phyloP scores from a whole-genome alignment of 53 echinoderm and acorn worm genomes.

The Luidia sarsii region DNA sequence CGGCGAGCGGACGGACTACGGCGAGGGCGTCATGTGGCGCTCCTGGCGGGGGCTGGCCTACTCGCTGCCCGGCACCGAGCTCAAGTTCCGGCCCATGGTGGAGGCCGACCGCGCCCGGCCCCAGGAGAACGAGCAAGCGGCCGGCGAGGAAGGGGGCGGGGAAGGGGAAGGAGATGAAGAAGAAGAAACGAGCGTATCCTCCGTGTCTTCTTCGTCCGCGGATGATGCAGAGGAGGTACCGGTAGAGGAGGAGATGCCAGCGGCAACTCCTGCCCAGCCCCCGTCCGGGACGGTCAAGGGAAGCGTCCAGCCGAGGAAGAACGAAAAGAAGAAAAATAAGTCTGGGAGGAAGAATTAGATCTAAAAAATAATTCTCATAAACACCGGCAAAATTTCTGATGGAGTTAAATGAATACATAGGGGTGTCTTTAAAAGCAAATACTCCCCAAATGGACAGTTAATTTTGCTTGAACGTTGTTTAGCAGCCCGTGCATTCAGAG shows the following conservation, averaged over 20 bases:
- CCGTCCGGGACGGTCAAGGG: constrained; percentile 2
- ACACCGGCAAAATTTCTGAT: too few relatives aligned
- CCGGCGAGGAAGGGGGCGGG: not conserved
- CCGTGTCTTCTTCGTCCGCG: not conserved
- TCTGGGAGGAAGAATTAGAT: too few relatives aligned
- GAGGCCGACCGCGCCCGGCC: constrained; percentile 8
- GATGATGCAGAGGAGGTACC: not conserved
- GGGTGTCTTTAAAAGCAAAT: too few relatives aligned
- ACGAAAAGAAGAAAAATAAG: constrained; percentile 29
- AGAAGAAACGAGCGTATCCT: not conserved
- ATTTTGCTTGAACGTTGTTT: too few relatives aligned
- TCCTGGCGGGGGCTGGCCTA: constrained; percentile 56
- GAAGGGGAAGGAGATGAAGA: not conserved
- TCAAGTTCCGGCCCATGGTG: constrained; percentile 50
- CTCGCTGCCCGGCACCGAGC: constrained; percentile 43
- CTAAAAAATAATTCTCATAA: too few relatives aligned
- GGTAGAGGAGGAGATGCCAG: not conserved
- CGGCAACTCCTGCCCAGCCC: not conserved
- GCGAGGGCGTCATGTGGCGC: constrained; percentile 59
- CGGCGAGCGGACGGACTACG: constrained; percentile 29
- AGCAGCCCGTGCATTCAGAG: too few relatives aligned
- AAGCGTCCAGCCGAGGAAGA: constrained; percentile 21
- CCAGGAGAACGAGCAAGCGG: not conserved
- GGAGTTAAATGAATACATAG: too few relatives aligned
- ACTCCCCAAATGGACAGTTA: too few relatives aligned